Evolutionary conservation across 1,140 invertebrate genomes (phyloP).

Genomic region (Amphibalanus amphitrite): DNA sequence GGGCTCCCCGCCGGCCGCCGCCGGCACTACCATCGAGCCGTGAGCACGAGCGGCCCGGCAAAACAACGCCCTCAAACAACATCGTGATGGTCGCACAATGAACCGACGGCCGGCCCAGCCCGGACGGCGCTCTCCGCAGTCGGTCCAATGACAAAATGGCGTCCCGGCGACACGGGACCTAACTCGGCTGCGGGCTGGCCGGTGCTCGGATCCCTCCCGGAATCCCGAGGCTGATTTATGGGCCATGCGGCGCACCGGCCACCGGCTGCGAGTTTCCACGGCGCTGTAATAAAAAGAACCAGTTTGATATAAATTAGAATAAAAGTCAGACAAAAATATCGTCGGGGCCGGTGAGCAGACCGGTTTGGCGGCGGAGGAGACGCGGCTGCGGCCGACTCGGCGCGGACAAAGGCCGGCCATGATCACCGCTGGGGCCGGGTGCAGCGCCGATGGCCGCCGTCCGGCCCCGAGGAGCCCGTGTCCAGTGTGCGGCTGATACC

Average conservation of each 20-base stretch:
- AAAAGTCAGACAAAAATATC: slow-evolving; percentile 2
- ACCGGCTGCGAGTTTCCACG: not conserved
- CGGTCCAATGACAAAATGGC: not conserved
- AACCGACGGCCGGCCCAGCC: not conserved
- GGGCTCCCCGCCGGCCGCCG: not conserved
- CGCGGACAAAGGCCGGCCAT: not conserved
- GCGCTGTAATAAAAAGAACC: not conserved
- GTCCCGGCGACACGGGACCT: too few species aligned
- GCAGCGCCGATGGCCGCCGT: not conserved
- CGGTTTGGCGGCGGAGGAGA: not conserved
- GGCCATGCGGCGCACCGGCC: not conserved
- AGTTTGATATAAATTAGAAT: slow-evolving; percentile 2
- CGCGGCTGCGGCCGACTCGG: not conserved
- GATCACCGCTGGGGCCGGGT: not conserved
- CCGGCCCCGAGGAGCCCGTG: not conserved
- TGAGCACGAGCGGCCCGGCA: not conserved
- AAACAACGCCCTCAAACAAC: not conserved
- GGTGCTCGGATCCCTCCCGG: not conserved
- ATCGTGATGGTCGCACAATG: not conserved
- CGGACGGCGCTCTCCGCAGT: too few species aligned
- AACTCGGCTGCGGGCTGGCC: too few species aligned
- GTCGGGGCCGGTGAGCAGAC: not conserved
- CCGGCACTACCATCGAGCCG: not conserved
- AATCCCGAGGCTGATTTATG: not conserved
- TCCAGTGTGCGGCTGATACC: not conserved